Evolutionary conservation across 2,888 invertebrate genomes (phyloP).

Genomic region (Linnaemya tessellans): DNA sequence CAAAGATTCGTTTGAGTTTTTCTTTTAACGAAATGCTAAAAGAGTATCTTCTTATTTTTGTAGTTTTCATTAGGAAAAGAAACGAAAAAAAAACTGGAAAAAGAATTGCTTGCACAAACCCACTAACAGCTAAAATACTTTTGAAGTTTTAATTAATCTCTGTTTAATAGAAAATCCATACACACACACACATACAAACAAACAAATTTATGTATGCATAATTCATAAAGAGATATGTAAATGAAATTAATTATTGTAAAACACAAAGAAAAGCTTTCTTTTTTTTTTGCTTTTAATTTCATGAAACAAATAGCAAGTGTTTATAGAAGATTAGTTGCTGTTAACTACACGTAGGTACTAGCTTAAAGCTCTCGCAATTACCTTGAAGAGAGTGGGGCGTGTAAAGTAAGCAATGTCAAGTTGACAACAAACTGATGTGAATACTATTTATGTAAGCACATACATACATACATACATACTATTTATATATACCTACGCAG

Average conservation of each 20-base stretch:
- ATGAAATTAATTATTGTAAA: conserved; percentile 15
- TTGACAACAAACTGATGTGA: conserved; percentile 14
- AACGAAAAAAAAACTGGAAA: conserved; percentile 2
- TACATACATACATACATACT: background rate
- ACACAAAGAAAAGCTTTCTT: conserved; percentile 20
- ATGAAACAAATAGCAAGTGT: background rate
- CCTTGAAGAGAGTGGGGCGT: conserved; percentile 4
- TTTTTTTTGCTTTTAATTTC: background rate
- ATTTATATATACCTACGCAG: no score
- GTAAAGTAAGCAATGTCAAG: conserved; percentile 46
- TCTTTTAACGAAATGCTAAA: conserved; percentile 20
- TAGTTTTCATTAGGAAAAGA: conserved; percentile 6
- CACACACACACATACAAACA: no score
- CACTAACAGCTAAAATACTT: conserved; percentile 27
- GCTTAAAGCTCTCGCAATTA: conserved; percentile 1
- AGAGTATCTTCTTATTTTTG: conserved; percentile 22
- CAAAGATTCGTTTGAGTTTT: conserved; percentile 53
- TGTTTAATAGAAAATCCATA: conserved; percentile 13
- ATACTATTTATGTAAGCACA: background rate
- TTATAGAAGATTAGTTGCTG: conserved; percentile 9
- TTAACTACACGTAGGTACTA: conserved; percentile 8
- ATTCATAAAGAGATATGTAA: conserved; percentile 30
- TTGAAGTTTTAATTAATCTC: conserved; percentile 29
- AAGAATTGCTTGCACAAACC: background rate
- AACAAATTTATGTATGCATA: background rate